Evolutionary conservation across 2,797 vertebrate species (phyloP).

Genomic region (Borostomias antarcticus): DNA sequence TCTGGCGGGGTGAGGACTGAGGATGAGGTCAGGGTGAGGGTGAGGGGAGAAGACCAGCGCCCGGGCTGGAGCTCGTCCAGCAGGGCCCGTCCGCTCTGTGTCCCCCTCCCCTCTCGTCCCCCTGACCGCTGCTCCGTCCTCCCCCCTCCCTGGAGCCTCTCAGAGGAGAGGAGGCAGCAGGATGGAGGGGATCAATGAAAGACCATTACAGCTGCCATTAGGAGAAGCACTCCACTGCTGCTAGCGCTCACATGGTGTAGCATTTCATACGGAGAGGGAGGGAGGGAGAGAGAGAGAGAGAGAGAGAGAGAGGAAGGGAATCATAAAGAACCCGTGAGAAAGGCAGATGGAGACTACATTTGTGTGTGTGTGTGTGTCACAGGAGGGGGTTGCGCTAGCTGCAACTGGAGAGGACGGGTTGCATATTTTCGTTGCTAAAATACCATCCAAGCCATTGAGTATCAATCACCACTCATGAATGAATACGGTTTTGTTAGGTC

Average conservation of each 20-base stretch:
- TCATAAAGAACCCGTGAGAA: conserved; percentile 23
- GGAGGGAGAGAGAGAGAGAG: conserved; percentile 23
- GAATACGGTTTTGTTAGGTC: too few species aligned
- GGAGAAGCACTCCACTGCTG: conserved; percentile 36
- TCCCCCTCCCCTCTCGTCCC: not conserved
- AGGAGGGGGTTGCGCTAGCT: conserved; percentile 10
- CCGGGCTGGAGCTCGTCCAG: too few species aligned
- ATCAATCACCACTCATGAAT: not conserved
- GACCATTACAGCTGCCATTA: conserved; percentile 62
- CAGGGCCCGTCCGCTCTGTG: not conserved
- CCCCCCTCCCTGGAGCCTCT: conserved; percentile 15
- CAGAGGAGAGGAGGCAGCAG: conserved; percentile 21
- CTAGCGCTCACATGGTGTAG: conserved; percentile 42
- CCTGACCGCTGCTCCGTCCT: not conserved
- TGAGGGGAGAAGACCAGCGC: too few species aligned
- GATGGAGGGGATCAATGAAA: conserved; percentile 58
- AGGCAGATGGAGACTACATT: not conserved
- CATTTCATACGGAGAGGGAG: conserved; percentile 44
- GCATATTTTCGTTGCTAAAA: conserved; percentile 34
- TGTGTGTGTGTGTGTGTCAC: not conserved
- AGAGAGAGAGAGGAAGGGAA: not conserved
- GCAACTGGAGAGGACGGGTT: conserved; percentile 10
- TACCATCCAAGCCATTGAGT: conserved; percentile 22
- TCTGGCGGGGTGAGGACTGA: too few species aligned
- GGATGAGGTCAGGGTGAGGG: too few species aligned